Percentiles rank a stretch among this genome's conserved stretches.
phyloP scores from a whole-genome alignment of 2,888 invertebrate genomes.

The Xiphydria camelus region DNA sequence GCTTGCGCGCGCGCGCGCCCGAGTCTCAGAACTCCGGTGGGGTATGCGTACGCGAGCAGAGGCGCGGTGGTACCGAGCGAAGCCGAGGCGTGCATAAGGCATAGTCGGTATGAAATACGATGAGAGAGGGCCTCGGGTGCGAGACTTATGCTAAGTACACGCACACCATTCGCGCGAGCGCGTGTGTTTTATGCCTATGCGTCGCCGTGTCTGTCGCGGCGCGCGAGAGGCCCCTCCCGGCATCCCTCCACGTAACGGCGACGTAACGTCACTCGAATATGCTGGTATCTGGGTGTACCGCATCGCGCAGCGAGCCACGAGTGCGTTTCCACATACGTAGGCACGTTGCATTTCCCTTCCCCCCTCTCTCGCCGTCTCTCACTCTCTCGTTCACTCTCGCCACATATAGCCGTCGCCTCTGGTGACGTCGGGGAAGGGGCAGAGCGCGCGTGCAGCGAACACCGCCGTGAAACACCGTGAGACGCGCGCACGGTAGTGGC shows the following conservation, averaged over 20 bases:
- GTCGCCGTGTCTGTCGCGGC: slow-evolving; percentile 1
- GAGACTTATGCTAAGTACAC: slow-evolving; percentile 55
- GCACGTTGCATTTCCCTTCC: too few relatives aligned
- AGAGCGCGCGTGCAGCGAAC: too few relatives aligned
- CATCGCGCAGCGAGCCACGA: too few relatives aligned
- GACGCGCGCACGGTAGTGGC: too few relatives aligned
- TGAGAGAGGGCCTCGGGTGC: slow-evolving; percentile 54
- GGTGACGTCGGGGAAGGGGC: too few relatives aligned
- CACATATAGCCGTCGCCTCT: too few relatives aligned
- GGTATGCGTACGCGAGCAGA: slow-evolving; percentile 9
- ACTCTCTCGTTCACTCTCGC: too few relatives aligned
- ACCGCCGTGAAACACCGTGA: too few relatives aligned
- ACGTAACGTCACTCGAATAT: neutral
- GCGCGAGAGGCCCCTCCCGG: slow-evolving; percentile 1
- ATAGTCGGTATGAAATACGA: slow-evolving; percentile 51
- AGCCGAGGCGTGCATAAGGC: slow-evolving; percentile 25
- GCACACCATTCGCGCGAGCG: slow-evolving; percentile 30
- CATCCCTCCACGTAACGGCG: neutral
- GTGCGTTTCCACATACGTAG: too few relatives aligned
- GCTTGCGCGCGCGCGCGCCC: slow-evolving; percentile 6
- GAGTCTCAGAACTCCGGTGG: too few relatives aligned
- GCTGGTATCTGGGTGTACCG: too few relatives aligned
- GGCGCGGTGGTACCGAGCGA: slow-evolving; percentile 16
- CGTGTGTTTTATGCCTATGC: slow-evolving; percentile 27
- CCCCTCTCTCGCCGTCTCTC: too few relatives aligned